phyloP scores from a whole-genome alignment of 2,797 vertebrate species.

The Bradypodion pumilum region DNA sequence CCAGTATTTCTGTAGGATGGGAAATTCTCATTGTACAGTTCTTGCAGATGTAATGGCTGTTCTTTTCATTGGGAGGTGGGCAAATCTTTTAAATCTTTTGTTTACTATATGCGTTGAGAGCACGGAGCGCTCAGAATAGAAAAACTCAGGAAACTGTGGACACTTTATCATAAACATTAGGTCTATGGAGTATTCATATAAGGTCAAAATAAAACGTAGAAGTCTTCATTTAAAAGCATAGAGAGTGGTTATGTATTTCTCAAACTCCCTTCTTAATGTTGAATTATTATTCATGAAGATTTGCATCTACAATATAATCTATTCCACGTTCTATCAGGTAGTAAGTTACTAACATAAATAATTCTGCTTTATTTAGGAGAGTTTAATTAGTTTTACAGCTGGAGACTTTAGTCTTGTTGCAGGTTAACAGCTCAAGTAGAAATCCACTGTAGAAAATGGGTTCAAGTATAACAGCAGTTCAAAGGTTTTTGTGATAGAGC shows the following conservation, averaged over 20 bases:
- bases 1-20: not conserved
- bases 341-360: not conserved
- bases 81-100: not conserved
- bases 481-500: not conserved
- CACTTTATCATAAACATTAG: not conserved
- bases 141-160: not conserved
- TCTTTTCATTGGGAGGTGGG: not conserved
- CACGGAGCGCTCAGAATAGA: not conserved
- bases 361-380: not conserved
- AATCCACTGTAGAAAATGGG: not conserved
- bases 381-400: not conserved
- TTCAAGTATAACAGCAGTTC: constrained; percentile 2
- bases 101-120: not conserved
- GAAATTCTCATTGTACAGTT: not conserved
- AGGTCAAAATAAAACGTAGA: not conserved
- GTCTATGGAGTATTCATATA: not conserved
- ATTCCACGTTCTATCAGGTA: not conserved
- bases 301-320: not conserved
- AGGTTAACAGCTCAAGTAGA: not conserved
- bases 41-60: not conserved
- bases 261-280: not conserved
- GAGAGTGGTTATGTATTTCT: not conserved
- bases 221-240: not conserved
- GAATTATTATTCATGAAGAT: not conserved
- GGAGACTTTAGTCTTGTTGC: not conserved